Base-by-base conservation (phyloP, 2,888 invertebrate species). In the Clunio marinus region DNA sequence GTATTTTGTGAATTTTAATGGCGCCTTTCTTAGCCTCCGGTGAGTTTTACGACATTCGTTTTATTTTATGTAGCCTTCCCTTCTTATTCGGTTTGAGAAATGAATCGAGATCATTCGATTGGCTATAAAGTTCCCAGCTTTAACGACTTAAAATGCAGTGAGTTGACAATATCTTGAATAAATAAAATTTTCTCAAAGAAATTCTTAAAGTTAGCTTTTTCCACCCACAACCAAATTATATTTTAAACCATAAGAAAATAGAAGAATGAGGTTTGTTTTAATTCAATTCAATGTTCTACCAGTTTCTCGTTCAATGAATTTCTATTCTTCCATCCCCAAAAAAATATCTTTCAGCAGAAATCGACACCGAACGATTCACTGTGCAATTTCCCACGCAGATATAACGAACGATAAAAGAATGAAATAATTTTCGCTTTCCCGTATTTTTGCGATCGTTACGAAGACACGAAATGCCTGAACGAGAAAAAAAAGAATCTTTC, bases 321-420 rank as follows among this genome's bases (percentile, higher is more conserved):
- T 22, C 17, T 32, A 51, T 51, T 51, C 22, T 17, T 51, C 51
- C 7, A 22, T 27, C 15, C 57, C 25, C 27, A 2, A 57, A 51
- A 51, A 17, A 4, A 5, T 7, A 13, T 45, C 45, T 17, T 5
- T 7, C 17, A 57, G 27, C 27, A 27, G 32, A 65, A 51, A 66
- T 28, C 20, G 32, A 66, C 24, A 66, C 22, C 32, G 22, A 51
- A 62, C 1, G 7, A 51, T 20, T 46, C 27, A 67, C 58, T 70
- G 70, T 55, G 32, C 25, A 62, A 60, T 60, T 70, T 70, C 70
- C 67, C 70, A 69, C 70, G 70, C 59, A 69, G 70, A 69, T 70
- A 67, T 55, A 46, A 45, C 57, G 3, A 5, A 59, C 17, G 20
- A 51, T 17, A 27, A 57, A 27, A 17, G 27, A 20, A n/a, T 41